phyloP scores from a whole-genome alignment of 2,888 invertebrate species.

The Chloromyia formosa region DNA sequence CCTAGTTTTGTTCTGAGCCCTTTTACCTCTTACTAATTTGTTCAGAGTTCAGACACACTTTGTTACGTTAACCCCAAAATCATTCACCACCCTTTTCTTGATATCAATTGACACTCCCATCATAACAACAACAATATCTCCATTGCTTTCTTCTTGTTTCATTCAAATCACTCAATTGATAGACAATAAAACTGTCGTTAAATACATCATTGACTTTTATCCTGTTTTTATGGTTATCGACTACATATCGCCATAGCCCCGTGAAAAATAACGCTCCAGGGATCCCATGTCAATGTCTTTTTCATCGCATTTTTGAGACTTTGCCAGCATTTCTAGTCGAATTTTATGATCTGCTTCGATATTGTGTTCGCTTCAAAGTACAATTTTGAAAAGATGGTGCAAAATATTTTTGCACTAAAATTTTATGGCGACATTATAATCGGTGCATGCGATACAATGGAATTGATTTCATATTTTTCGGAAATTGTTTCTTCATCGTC shows the following conservation, averaged over 20 bases:
- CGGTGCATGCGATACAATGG: background rate
- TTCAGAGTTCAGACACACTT: no score
- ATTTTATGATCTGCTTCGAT: background rate
- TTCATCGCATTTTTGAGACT: background rate
- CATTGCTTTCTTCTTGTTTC: background rate
- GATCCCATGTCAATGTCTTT: background rate
- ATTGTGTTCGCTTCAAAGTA: background rate
- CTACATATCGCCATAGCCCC: background rate
- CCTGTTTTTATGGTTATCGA: background rate
- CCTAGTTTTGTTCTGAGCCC: no score
- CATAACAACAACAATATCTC: no score
- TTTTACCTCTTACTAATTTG: no score
- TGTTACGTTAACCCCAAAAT: no score
- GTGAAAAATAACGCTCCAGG: background rate
- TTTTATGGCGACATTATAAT: background rate
- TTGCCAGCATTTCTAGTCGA: background rate
- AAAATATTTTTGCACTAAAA: background rate
- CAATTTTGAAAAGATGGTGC: background rate
- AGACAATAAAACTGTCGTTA: slow-evolving; percentile 3
- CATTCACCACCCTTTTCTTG: no score
- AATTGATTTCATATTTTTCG: slow-evolving; percentile 22
- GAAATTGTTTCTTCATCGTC: slow-evolving; percentile 26
- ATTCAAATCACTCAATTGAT: slow-evolving; percentile 2
- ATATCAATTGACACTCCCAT: no score
- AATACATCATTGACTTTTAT: slow-evolving; percentile 3